Percentiles rank a stretch among this genome's conserved stretches.
phyloP scores from a whole-genome alignment of 2,888 invertebrate genomes.

The Nephrocerus scutellatus region DNA sequence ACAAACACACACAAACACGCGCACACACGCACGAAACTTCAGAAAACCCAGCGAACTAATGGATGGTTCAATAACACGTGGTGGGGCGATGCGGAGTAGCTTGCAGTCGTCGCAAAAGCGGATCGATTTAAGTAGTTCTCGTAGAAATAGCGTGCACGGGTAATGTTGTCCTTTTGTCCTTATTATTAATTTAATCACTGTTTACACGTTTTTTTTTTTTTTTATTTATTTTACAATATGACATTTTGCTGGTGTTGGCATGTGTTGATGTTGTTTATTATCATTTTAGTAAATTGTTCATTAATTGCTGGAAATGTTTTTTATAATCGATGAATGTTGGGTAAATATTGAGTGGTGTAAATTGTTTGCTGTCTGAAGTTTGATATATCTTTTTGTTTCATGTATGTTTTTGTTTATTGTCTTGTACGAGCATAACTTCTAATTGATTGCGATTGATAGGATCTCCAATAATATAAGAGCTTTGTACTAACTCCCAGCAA shows the following conservation, averaged over 20 bases:
- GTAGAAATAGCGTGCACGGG: conserved; percentile 59
- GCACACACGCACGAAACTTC: conserved; percentile 24
- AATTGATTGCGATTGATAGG: no score
- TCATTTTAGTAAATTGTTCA: conserved; percentile 15
- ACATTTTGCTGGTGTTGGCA: conserved; percentile 3
- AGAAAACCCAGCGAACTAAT: conserved; percentile 51
- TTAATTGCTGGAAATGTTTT: conserved; percentile 20
- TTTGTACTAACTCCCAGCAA: no score
- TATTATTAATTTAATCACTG: conserved; percentile 6
- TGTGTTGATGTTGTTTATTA: conserved; percentile 11
- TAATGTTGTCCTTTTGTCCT: conserved; percentile 32
- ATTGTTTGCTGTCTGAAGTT: not conserved
- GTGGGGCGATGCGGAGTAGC: conserved; percentile 54
- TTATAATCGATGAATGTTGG: conserved; percentile 4
- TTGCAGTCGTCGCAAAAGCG: conserved; percentile 50
- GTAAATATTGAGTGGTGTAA: no score
- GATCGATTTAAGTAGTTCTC: conserved; percentile 46
- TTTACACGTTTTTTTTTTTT: conserved; percentile 15
- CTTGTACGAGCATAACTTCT: no score
- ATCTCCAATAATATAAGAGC: no score
- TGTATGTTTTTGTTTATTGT: no score
- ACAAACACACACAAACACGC: conserved; percentile 21
- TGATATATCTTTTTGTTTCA: no score
- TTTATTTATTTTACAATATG: conserved; percentile 2
- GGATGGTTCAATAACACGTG: conserved; percentile 55